Evolutionary conservation across 2,888 invertebrate genomes (phyloP), one percentile per base, ranked within the genome.

Genomic region (Campopleginae sp.): DNA sequence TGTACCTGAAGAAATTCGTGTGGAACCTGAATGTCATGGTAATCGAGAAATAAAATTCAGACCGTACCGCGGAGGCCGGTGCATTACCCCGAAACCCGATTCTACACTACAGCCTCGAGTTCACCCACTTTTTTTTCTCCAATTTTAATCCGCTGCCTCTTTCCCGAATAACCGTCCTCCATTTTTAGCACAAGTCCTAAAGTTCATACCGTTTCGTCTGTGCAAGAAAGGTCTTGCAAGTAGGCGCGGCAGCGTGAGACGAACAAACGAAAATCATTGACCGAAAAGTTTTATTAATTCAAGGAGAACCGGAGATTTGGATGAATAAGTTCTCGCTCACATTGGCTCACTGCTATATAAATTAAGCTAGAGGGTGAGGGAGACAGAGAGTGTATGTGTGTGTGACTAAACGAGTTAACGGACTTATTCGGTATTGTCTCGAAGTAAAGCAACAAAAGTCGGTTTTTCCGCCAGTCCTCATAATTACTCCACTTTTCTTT

Each of bases 31-130:
- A 80, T 76, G 76, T 82, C 82, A 82, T 85, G 85, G 85, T 80
- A 85, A 82, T 82, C 72, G 80, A 77, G 82, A 74, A 80, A 85
- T 82, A 85, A 85, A 82, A 85, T 85, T 76, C 80, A 82, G 80
- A 72, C 66, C 71, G 61, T 33, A 58, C 58, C 14, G 23, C 10
- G 27, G 66, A 66, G 74, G 19, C 61, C 81, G 77, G 51, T 72
- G 65, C 71, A 71, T 44, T 70, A 61, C 76, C 1, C 77, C 42
- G 46, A 42, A 38, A 76, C 70, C 63, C 77, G n/a, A 72, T 72
- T 65, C 51, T 14, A 23, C 27, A 70, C 61, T 58, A 19, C 38
- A 38, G 12, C 42, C 10, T 27, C 27, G 38, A 12, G 17, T 63
- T 61, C 68, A 44, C 46, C 71, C 65, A 48, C 68, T 48, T 27